Evolutionary conservation across 1,140 invertebrate species (phyloP).

Genomic region (Batillaria attramentaria): DNA sequence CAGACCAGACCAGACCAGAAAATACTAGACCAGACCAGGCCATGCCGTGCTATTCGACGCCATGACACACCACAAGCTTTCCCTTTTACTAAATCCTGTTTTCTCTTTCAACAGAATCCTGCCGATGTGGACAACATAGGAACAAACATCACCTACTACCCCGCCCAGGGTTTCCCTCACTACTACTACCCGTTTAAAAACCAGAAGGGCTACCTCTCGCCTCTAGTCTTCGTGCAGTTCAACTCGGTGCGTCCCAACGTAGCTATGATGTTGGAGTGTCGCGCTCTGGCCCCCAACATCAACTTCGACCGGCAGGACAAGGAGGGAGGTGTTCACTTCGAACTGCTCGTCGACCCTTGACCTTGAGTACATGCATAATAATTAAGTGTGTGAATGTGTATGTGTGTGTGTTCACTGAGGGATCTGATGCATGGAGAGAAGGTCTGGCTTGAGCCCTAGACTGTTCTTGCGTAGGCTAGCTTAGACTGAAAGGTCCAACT

Average conservation of each 20-base stretch:
- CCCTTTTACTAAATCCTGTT: too few species aligned
- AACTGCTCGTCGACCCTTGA: slow-evolving; percentile 86
- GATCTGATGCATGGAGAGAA: too few species aligned
- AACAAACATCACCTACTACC: slow-evolving; percentile 55
- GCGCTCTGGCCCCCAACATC: slow-evolving; percentile 83
- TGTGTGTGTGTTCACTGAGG: too few species aligned
- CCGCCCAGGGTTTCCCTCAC: slow-evolving; percentile 58
- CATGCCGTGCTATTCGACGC: too few species aligned
- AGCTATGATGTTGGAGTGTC: slow-evolving; percentile 64
- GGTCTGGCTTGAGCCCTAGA: too few species aligned
- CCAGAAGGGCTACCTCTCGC: slow-evolving; percentile 64
- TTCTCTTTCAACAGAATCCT: slow-evolving; percentile 56
- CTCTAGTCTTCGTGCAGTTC: slow-evolving; percentile 65
- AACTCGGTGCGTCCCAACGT: slow-evolving; percentile 48
- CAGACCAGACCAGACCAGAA: too few species aligned
- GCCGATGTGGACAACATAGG: slow-evolving; percentile 65
- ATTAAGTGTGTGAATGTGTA: too few species aligned
- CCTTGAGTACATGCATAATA: too few species aligned
- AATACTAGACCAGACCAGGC: too few species aligned
- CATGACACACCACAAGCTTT: too few species aligned
- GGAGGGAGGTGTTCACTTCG: slow-evolving; percentile 94
- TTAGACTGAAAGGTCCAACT: too few species aligned
- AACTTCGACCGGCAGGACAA: slow-evolving; percentile 87
- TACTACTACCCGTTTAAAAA: slow-evolving; percentile 67
- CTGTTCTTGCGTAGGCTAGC: too few species aligned